Conservation (phyloP, 2,797 vertebrate genomes). For the Monodelphis domestica region DNA sequence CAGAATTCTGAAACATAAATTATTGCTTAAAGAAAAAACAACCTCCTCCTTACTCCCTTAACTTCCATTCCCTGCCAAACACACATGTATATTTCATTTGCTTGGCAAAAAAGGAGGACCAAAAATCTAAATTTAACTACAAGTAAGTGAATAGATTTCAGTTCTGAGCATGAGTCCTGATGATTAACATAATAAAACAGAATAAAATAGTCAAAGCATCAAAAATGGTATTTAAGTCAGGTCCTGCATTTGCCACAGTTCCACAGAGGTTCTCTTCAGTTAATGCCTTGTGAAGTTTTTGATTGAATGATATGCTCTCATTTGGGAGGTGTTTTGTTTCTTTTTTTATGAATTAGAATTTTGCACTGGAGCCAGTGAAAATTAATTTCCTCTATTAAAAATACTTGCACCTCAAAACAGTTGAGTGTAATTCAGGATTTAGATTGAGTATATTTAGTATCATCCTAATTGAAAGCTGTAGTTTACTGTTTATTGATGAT, state of each 20-base stretch:
- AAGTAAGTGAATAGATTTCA: conserved; percentile 33
- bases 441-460: conserved; percentile 45
- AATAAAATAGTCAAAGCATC: conserved; percentile 16
- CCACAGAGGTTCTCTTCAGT: conserved; percentile 2
- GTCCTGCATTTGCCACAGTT: neutral
- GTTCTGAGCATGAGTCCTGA: conserved; percentile 36
- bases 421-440: conserved; percentile 33
- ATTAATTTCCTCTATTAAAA: conserved; percentile 52
- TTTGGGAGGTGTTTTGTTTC: neutral
- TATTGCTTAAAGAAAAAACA: conserved; percentile 59
- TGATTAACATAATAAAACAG: conserved; percentile 37
- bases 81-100: neutral
- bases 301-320: neutral
- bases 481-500: neutral
- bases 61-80: neutral
- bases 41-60: neutral
- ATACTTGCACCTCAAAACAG: conserved; percentile 40
- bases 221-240: conserved; percentile 36
- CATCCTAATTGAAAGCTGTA: neutral
- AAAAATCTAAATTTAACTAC: conserved; percentile 49
- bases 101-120: conserved; percentile 32
- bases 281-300: conserved; percentile 1
- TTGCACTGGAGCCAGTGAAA: conserved; percentile 45
- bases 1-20: conserved; percentile 49
- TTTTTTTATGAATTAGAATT: conserved; percentile 33